Percentiles rank a stretch among this genome's conserved stretches.
These are phyloP conservation scores for Petrolisthes manimaculis DNA, from an alignment of 2,888 invertebrate genomes.

Conservation along the genomic window DNA sequence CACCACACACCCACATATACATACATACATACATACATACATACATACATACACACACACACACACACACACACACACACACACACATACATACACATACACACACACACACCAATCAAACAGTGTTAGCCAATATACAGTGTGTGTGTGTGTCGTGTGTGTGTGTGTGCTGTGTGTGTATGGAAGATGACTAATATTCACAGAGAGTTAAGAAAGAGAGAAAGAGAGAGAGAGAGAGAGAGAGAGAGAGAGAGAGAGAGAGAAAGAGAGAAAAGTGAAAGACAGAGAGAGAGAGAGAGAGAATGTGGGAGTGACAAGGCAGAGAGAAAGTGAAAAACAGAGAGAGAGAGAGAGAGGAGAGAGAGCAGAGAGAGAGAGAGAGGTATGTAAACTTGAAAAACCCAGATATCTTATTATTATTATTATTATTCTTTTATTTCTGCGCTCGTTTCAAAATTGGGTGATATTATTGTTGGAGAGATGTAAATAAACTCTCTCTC, in stretches of 20 bases:
- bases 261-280: not conserved
- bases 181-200: too few relatives aligned
- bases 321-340: too few relatives aligned
- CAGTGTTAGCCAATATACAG: too few relatives aligned
- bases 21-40: slow-evolving; percentile 18
- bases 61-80: not conserved
- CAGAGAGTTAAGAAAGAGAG: not conserved
- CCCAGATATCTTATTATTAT: too few relatives aligned
- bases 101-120: too few relatives aligned
- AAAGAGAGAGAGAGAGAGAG: slow-evolving; percentile 18
- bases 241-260: not conserved
- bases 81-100: not conserved
- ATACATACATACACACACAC: slow-evolving; percentile 18
- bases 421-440: too few relatives aligned
- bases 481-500: not conserved
- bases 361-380: not conserved
- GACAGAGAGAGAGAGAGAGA: not conserved
- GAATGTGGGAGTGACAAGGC: too few relatives aligned
- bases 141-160: too few relatives aligned
- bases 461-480: too few relatives aligned
- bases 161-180: too few relatives aligned
- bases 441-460: too few relatives aligned
- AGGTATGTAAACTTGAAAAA: too few relatives aligned
- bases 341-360: not conserved
- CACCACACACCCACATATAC: not conserved